Evolutionary conservation across 2,797 vertebrate genomes (phyloP).

Genomic region (Megalops cyprinoides): DNA sequence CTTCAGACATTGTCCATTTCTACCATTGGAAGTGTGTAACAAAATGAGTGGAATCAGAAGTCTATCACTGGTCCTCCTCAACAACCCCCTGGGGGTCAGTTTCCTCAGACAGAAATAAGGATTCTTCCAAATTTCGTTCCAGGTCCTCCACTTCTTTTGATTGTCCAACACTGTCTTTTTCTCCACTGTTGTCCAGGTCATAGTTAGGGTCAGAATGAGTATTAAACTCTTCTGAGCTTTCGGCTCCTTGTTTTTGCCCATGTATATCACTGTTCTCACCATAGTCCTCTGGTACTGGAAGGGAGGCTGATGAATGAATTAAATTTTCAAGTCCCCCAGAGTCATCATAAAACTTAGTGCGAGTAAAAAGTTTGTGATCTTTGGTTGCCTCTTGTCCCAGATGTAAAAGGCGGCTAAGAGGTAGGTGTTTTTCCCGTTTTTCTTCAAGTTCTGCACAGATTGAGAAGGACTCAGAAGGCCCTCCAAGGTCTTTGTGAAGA

Average conservation of each 20-base stretch:
- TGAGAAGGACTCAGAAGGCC: constrained; percentile 42
- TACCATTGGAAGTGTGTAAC: not conserved
- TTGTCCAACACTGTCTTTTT: constrained; percentile 40
- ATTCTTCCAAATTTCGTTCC: constrained; percentile 64
- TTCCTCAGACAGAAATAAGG: constrained; percentile 59
- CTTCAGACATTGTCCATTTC: not conserved
- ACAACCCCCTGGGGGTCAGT: not conserved
- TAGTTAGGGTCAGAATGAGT: constrained; percentile 14
- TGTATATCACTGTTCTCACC: constrained; percentile 40
- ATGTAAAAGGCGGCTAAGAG: constrained; percentile 40
- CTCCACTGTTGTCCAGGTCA: constrained; percentile 43
- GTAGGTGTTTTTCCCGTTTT: constrained; percentile 38
- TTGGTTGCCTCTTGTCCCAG: constrained; percentile 44
- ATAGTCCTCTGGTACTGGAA: constrained; percentile 35
- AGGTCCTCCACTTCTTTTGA: constrained; percentile 70
- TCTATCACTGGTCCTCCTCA: not conserved
- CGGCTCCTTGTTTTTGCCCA: constrained; percentile 32
- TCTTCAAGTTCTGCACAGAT: constrained; percentile 37
- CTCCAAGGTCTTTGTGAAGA: constrained; percentile 81
- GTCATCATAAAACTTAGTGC: constrained; percentile 45
- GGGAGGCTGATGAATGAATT: constrained; percentile 39
- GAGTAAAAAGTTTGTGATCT: constrained; percentile 37
- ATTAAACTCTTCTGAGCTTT: constrained; percentile 27
- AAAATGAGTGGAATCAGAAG: not conserved
- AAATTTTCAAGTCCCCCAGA: constrained; percentile 31